Evolutionary conservation across 2,113 vertebrate species (phyloP), one percentile per base, ranked within the genome.

Genomic region (Trematomus loennbergii): DNA sequence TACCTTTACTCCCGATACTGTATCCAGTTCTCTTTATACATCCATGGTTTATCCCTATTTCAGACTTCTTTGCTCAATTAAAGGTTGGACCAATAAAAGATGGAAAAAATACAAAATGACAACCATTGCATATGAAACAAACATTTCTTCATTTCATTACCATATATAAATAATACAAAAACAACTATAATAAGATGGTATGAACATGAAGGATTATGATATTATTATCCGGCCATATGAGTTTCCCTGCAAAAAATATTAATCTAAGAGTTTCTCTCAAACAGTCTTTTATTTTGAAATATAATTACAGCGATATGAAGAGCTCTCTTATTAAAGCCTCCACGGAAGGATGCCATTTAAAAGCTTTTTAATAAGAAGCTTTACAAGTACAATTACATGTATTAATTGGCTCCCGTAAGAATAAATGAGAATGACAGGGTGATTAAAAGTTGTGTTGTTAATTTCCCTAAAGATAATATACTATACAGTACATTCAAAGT

Each of bases 311-410:
- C 72, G 72, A 87, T 85, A 61, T 57, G 57, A 84, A 71, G 75
- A 55, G 71, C 63, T 78, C 73, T 84, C 81, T 54, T 8, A 70
- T 70, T 29, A 29, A 29, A 82, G 75, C 81, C 70, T 79, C 60
- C 63, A 45, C 43, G 78, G 67, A 77, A 73, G 81, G 73, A 83
- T 60, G 36, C n/a, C 2, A 15, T 81, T 70, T 75, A 45, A 81
- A 88, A 75, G 80, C 78, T 20, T 82, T 78, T 91, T 89, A 89
- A 92, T 92, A 75, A 71, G 74, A 84, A 66, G 66, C 84, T 90
- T 89, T 86, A 91, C 85, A 87, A 89, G 85, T 62, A 84, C 85
- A 89, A 88, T 92, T 92, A 91, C 88, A 91, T 83, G 65, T 89
- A 89, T 89, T 93, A 92, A 93, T 91, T 90, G 89, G 53, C 81